These are phyloP conservation scores for Selenia dentaria DNA, from an alignment of 2,888 invertebrate species.

Conservation along the genomic window DNA sequence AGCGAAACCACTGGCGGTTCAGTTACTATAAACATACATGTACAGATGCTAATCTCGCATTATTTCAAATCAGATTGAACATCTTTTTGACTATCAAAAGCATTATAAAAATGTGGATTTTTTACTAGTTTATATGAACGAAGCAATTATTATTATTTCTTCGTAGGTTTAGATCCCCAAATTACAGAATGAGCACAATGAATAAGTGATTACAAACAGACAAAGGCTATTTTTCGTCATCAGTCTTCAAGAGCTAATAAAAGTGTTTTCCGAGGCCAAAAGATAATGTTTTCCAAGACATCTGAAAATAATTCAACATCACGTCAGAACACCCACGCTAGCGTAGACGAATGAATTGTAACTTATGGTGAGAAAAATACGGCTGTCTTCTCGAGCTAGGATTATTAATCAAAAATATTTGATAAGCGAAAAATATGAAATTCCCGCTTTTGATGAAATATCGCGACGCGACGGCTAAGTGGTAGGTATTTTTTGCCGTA, in stretches of 20 bases:
- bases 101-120: too few relatives aligned
- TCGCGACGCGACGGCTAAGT: constrained; percentile 32
- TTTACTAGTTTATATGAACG: too few relatives aligned
- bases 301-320: constrained; percentile 28
- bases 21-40: too few relatives aligned
- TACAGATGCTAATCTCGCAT: too few relatives aligned
- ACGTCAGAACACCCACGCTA: constrained; percentile 50
- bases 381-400: constrained; percentile 59
- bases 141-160: too few relatives aligned
- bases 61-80: too few relatives aligned
- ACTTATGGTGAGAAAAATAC: constrained; percentile 77
- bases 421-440: constrained; percentile 72
- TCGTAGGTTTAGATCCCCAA: too few relatives aligned
- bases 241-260: constrained; percentile 12
- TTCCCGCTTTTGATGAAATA: constrained; percentile 48
- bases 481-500: background rate
- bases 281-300: constrained; percentile 29
- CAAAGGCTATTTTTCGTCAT: background rate
- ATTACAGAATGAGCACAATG: too few relatives aligned
- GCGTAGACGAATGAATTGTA: constrained; percentile 67
- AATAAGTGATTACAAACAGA: background rate
- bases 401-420: constrained; percentile 76
- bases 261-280: constrained; percentile 23
- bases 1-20: too few relatives aligned
- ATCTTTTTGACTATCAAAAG: too few relatives aligned